phyloP scores from a whole-genome alignment of 2,797 vertebrate genomes.

The Syndactyla subalaris region DNA sequence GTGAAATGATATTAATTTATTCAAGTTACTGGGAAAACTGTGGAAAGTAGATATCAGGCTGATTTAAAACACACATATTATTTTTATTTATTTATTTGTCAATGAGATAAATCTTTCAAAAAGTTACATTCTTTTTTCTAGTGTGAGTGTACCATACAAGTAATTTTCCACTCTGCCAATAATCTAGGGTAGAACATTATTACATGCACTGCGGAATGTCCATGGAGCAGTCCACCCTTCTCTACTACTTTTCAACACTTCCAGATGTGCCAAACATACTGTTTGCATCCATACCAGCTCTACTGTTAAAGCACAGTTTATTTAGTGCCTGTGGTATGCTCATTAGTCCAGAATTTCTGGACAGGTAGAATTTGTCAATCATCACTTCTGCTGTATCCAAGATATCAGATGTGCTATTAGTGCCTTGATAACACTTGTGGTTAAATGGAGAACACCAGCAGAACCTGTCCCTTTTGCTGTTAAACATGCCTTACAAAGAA shows the following conservation, averaged over 20 bases:
- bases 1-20: not conserved
- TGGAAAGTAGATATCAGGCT: not conserved
- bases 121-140: not conserved
- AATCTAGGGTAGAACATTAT: not conserved
- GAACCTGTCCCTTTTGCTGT: not conserved
- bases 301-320: not conserved
- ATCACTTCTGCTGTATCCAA: not conserved
- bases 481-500: not conserved
- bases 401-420: not conserved
- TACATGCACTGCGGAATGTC: not conserved
- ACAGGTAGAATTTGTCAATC: fast-evolving
- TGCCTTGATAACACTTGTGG: not conserved
- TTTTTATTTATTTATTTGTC: not conserved
- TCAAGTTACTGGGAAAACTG: not conserved
- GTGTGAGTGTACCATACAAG: not conserved
- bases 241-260: not conserved
- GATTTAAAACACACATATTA: not conserved
- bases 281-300: not conserved
- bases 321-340: not conserved
- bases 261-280: not conserved
- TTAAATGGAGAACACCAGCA: not conserved
- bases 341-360: not conserved
- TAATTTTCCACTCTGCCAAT: not conserved
- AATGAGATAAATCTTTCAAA: not conserved
- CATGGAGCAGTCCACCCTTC: not conserved